Percentiles rank a stretch among this genome's conserved stretches.
These are phyloP conservation scores for Panulirus ornatus DNA, from an alignment of 1,140 invertebrate species.

Conservation along the genomic window DNA sequence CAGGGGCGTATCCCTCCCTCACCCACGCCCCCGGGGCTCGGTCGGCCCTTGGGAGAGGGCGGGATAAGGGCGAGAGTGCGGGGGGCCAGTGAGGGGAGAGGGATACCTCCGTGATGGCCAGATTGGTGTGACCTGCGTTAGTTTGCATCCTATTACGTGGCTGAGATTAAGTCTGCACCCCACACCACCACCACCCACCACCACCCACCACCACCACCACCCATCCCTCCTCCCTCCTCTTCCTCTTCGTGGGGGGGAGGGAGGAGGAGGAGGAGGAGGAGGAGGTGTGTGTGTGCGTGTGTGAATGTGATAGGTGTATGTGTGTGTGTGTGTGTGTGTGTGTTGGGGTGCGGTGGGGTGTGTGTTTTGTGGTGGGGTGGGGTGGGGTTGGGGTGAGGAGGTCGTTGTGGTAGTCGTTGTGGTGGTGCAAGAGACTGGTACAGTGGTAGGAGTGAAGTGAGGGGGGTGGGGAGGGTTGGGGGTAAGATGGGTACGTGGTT, in stretches of 20 bases:
- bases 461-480: not conserved
- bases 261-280: not conserved
- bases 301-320: no score
- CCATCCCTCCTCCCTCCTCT: not conserved
- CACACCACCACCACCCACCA: no score
- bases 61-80: not conserved
- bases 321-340: no score
- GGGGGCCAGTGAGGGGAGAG: not conserved
- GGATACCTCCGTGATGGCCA: not conserved
- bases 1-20: not conserved
- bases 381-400: not conserved
- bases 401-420: not conserved
- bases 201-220: no score
- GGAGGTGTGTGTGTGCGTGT: no score
- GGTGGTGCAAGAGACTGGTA: not conserved
- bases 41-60: not conserved
- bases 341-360: not conserved
- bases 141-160: slow-evolving; percentile 62
- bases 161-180: slow-evolving; percentile 59
- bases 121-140: slow-evolving; percentile 31
- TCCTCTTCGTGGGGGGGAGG: not conserved
- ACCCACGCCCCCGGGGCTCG: not conserved
- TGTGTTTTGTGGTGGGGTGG: not conserved
- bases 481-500: not conserved
- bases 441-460: not conserved